Evolutionary conservation across 2,113 vertebrate genomes (phyloP).

Genomic region (Chaetorhynchus papuensis): DNA sequence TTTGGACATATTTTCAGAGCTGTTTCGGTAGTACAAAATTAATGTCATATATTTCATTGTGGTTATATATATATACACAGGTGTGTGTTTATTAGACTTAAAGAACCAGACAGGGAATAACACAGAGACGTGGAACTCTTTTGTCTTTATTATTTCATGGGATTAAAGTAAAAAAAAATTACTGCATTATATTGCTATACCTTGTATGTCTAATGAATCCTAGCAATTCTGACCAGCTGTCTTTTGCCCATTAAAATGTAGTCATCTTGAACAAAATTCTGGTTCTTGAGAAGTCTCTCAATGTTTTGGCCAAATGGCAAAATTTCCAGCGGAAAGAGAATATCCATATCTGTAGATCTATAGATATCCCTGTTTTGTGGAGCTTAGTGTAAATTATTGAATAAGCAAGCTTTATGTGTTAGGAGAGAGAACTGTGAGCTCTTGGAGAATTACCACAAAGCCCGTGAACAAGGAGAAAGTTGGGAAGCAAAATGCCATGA

Average conservation of each 20-base stretch:
- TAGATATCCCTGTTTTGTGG: not conserved
- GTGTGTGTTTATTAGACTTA: not conserved
- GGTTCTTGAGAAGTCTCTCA: not conserved
- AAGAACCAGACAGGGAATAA: not conserved
- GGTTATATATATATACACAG: rapidly evolving
- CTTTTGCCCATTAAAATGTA: not conserved
- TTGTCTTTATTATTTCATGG: not conserved
- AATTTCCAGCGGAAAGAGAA: not conserved
- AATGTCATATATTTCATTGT: not conserved
- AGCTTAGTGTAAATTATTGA: not conserved
- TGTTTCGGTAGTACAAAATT: not conserved
- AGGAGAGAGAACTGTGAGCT: slow-evolving; percentile 74
- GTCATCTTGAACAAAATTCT: not conserved
- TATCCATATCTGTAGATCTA: not conserved
- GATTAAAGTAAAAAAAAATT: not conserved
- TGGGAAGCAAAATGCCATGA: slow-evolving; percentile 77
- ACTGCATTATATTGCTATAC: not conserved
- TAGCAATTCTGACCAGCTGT: not conserved
- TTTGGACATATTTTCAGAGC: not conserved
- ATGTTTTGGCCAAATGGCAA: not conserved
- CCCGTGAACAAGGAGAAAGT: slow-evolving; percentile 60
- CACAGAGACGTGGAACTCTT: not conserved
- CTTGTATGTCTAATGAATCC: not conserved
- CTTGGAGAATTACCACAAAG: slow-evolving; percentile 72
- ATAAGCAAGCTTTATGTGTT: not conserved